Evolutionary conservation across 2,888 invertebrate genomes (phyloP).

Genomic region (Charanyca ferruginea): DNA sequence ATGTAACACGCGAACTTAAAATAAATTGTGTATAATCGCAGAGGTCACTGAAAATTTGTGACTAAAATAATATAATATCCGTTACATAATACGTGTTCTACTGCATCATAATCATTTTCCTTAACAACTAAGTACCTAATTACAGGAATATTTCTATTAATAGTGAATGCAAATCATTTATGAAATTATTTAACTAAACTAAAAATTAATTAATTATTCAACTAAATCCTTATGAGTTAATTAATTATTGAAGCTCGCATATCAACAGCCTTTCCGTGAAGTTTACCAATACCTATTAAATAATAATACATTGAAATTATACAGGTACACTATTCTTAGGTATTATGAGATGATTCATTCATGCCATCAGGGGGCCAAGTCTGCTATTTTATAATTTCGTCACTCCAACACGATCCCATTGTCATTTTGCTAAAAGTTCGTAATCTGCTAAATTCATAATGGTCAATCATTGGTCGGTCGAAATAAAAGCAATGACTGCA

Average conservation of each 20-base stretch:
- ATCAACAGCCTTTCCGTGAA: background rate
- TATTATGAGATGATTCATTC: too few species aligned
- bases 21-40: background rate
- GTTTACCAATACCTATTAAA: background rate
- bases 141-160: conserved; percentile 20
- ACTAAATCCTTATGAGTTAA: background rate
- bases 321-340: too few species aligned
- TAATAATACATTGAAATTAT: too few species aligned
- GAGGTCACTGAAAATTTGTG: too few species aligned
- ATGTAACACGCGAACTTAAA: background rate
- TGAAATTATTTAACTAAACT: conserved; percentile 25
- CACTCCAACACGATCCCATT: too few species aligned
- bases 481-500: too few species aligned
- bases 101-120: conserved; percentile 31
- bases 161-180: conserved; percentile 11
- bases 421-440: too few species aligned
- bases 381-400: too few species aligned
- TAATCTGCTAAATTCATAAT: too few species aligned
- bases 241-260: conserved; percentile 2
- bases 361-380: too few species aligned
- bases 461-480: too few species aligned
- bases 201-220: conserved; percentile 1
- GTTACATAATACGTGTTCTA: conserved; percentile 14
- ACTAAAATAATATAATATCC: too few species aligned
- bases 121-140: background rate